Evolutionary conservation across 1,140 invertebrate genomes (phyloP).

Genomic region (Nymphalis io): DNA sequence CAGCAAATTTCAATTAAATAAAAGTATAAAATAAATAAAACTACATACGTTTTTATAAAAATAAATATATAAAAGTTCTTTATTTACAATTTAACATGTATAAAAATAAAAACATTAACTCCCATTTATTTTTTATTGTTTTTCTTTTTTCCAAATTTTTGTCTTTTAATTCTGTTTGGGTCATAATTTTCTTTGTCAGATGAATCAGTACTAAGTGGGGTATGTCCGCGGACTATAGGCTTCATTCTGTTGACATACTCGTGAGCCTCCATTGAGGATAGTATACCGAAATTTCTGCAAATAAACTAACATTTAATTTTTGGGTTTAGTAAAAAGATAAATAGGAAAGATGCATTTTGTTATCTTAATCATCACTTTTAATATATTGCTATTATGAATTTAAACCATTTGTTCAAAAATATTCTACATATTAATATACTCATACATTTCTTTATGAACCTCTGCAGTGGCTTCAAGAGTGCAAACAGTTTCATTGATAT

Average conservation of each 20-base stretch:
- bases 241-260: conserved; percentile 43
- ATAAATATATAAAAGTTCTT: neutral
- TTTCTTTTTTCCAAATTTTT: conserved; percentile 49
- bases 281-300: conserved; percentile 55
- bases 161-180: conserved; percentile 61
- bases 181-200: conserved; percentile 75
- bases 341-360: neutral
- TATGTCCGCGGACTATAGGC: conserved; percentile 43
- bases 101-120: neutral
- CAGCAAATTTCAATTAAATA: too few species aligned
- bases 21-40: too few species aligned
- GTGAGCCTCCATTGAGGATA: conserved; percentile 43
- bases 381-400: neutral
- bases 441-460: conserved; percentile 52
- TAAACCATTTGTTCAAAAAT: neutral
- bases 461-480: conserved; percentile 52
- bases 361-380: neutral
- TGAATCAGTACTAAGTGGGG: conserved; percentile 64
- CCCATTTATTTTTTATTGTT: conserved; percentile 44
- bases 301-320: conserved; percentile 10
- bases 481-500: conserved; percentile 28
- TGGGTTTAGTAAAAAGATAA: neutral
- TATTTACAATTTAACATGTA: neutral
- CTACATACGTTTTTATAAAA: neutral
- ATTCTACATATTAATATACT: neutral